These are phyloP conservation scores for Periophthalmus modestus DNA, from an alignment of 2,113 vertebrate genomes.

Conservation along the genomic window DNA sequence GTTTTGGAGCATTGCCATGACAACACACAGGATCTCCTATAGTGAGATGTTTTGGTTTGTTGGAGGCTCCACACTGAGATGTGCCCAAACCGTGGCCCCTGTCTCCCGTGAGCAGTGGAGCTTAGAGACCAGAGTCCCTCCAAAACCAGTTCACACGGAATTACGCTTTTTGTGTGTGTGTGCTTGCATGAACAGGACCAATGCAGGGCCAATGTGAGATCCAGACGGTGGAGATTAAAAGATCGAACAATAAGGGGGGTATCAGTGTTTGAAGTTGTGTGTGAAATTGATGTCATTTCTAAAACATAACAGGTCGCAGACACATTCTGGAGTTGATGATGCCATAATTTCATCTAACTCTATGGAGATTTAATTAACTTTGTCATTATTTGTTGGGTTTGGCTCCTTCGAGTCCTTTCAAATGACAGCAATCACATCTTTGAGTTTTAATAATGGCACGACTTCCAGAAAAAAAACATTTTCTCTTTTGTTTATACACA, in stretches of 20 bases:
- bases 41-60: constrained; percentile 56
- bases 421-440: no score
- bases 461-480: no score
- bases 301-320: no score
- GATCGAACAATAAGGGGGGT: not conserved
- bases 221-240: constrained; percentile 1
- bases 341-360: no score
- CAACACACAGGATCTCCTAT: constrained; percentile 66
- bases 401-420: no score
- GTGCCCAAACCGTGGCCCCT: constrained; percentile 61
- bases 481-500: no score
- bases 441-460: no score
- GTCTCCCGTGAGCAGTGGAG: constrained; percentile 7
- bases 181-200: not conserved
- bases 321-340: no score
- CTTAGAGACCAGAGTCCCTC: constrained; percentile 41
- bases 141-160: constrained; percentile 13
- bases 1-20: constrained; percentile 73
- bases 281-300: not conserved
- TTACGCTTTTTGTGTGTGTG: not conserved
- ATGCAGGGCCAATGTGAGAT: not conserved
- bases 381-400: no score
- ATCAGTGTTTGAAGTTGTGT: not conserved
- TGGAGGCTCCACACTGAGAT: constrained; percentile 68
- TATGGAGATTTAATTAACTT: no score